phyloP scores from a whole-genome alignment of 1,140 invertebrate species.

The Teleopsis dalmanni region DNA sequence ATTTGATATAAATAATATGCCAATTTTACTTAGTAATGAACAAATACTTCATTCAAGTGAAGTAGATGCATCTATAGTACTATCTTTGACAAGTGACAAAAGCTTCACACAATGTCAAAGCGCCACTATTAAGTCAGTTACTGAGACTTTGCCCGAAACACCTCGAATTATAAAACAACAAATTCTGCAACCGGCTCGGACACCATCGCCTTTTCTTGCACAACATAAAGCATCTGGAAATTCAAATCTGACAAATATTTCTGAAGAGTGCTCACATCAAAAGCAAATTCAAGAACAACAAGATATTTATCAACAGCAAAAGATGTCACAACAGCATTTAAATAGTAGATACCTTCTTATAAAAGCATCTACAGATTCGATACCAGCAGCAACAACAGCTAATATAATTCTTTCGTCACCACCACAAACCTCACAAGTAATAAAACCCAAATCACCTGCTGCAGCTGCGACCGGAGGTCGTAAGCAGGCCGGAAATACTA shows the following conservation, averaged over 20 bases:
- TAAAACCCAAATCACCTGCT: background rate
- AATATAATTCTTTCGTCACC: background rate
- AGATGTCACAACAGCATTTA: background rate
- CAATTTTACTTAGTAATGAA: constrained; percentile 61
- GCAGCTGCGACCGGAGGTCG: background rate
- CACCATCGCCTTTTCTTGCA: background rate
- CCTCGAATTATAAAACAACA: constrained; percentile 10
- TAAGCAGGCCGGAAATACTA: constrained; percentile 8
- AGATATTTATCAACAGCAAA: constrained; percentile 1
- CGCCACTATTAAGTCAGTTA: background rate
- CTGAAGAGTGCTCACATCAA: too few relatives aligned
- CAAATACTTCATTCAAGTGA: constrained; percentile 51
- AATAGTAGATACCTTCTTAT: background rate
- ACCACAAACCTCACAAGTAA: background rate
- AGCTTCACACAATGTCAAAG: too few relatives aligned
- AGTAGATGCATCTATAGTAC: constrained; percentile 16
- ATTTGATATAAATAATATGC: constrained; percentile 66
- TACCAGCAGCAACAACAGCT: constrained; percentile 1
- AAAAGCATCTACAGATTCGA: constrained; percentile 4
- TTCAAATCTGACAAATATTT: too few relatives aligned
- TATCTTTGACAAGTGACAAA: constrained; percentile 5
- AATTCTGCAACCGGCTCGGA: constrained; percentile 6
- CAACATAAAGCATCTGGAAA: too few relatives aligned
- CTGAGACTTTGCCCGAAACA: background rate
- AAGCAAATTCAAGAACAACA: too few relatives aligned